phyloP scores from a whole-genome alignment of 2,113 vertebrate species.

The Labeo rohita region DNA sequence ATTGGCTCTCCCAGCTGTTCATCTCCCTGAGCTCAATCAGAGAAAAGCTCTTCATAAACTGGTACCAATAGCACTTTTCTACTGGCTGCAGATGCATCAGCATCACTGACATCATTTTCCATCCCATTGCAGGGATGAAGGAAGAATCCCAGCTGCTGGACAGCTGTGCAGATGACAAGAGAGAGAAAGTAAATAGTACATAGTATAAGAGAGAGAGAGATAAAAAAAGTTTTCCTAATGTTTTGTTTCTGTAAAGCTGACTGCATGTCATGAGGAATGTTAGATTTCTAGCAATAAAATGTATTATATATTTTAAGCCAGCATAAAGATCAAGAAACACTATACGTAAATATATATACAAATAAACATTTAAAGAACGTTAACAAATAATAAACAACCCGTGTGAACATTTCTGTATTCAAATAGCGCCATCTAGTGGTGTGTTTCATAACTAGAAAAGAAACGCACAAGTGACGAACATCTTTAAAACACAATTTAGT shows the following conservation, averaged over 20 bases:
- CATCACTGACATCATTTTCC: slow-evolving; percentile 11
- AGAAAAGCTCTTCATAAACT: slow-evolving; percentile 4
- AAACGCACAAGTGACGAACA: not conserved
- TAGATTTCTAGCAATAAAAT: not conserved
- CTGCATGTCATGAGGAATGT: not conserved
- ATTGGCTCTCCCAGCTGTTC: slow-evolving; percentile 29
- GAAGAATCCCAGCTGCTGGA: slow-evolving; percentile 2
- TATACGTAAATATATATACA: not conserved
- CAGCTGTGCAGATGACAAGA: not conserved
- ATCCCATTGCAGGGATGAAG: slow-evolving; percentile 27
- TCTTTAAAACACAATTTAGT: not conserved
- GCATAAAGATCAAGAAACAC: not conserved
- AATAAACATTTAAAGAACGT: not conserved
- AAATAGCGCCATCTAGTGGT: slow-evolving; percentile 41
- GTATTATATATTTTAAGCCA: not conserved
- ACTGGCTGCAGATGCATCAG: slow-evolving; percentile 22
- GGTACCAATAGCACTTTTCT: slow-evolving; percentile 17
- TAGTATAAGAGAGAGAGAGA: not conserved
- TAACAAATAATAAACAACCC: not conserved
- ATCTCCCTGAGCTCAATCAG: slow-evolving; percentile 7
- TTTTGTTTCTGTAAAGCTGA: not conserved
- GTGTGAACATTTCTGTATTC: not conserved
- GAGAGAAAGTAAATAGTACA: not conserved
- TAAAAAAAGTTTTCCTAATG: not conserved
- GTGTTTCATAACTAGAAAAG: not conserved